Percentiles rank a stretch among this genome's conserved stretches.
phyloP scores from a whole-genome alignment of 2,797 vertebrate genomes.

The Anguilla marmorata region DNA sequence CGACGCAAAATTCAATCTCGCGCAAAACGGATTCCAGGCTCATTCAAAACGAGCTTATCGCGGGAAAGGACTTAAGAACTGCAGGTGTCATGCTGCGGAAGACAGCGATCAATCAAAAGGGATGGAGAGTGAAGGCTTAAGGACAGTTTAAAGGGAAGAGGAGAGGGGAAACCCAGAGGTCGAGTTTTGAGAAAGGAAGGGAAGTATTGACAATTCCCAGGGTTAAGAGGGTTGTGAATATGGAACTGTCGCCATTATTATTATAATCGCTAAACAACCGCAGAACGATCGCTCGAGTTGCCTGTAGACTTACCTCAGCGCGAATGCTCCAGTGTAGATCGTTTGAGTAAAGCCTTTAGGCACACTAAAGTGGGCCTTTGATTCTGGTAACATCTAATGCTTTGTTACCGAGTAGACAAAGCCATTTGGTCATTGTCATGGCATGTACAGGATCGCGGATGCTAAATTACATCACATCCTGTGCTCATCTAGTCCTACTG shows the following conservation, averaged over 20 bases:
- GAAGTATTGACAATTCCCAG: background rate
- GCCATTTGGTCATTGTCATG: background rate
- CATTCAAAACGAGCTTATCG: background rate
- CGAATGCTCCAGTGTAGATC: slow-evolving; percentile 6
- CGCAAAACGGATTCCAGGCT: background rate
- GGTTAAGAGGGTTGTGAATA: background rate
- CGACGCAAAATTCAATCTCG: background rate
- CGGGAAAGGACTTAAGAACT: slow-evolving; percentile 46
- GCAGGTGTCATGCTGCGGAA: slow-evolving; percentile 55
- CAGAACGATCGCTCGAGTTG: background rate
- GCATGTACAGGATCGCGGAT: background rate
- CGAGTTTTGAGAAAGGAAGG: background rate
- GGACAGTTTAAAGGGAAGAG: slow-evolving; percentile 1
- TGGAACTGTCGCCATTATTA: background rate
- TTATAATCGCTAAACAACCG: background rate
- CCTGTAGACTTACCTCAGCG: slow-evolving; percentile 29
- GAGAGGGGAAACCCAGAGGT: background rate
- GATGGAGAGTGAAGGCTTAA: slow-evolving; percentile 27
- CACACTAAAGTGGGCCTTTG: background rate
- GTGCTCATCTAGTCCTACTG: background rate
- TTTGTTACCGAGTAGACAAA: too few relatives aligned
- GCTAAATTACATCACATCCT: background rate
- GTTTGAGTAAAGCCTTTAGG: background rate
- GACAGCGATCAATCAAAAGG: slow-evolving; percentile 37
- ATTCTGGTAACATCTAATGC: background rate